Conservation (phyloP, 2,888 invertebrate species). For the Pterostichus madidus region DNA sequence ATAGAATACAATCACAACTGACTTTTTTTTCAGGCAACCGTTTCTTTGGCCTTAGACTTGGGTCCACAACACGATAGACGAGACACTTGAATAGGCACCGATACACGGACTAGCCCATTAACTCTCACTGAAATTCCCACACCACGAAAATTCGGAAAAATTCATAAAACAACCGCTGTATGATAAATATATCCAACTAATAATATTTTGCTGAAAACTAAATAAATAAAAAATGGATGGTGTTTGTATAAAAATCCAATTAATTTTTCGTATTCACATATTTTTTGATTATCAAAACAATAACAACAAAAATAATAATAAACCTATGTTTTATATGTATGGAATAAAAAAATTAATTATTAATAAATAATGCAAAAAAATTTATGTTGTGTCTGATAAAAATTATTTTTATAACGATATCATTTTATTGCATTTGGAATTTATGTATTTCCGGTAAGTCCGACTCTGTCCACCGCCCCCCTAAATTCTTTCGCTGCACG, state of each 20-base stretch:
- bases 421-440: neutral
- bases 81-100: conserved; percentile 13
- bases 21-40: conserved; percentile 35
- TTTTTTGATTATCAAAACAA: conserved; percentile 53
- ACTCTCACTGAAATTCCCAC: neutral
- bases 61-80: conserved; percentile 5
- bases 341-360: conserved; percentile 47
- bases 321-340: conserved; percentile 25
- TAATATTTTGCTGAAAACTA: conserved; percentile 41
- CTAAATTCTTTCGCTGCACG: conserved; percentile 23
- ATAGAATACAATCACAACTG: conserved; percentile 67
- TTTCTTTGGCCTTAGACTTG: conserved; percentile 38
- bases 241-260: conserved; percentile 55
- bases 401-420: conserved; percentile 29
- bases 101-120: conserved; percentile 2
- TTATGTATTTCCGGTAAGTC: neutral
- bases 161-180: conserved; percentile 26
- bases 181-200: conserved; percentile 41
- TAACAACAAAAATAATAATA: conserved; percentile 52
- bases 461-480: neutral
- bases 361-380: conserved; percentile 43
- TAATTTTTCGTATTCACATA: conserved; percentile 49
- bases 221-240: conserved; percentile 43
- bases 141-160: neutral
- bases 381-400: neutral